Evolutionary conservation across 2,113 vertebrate species (phyloP).

Genomic region (human): DNA sequence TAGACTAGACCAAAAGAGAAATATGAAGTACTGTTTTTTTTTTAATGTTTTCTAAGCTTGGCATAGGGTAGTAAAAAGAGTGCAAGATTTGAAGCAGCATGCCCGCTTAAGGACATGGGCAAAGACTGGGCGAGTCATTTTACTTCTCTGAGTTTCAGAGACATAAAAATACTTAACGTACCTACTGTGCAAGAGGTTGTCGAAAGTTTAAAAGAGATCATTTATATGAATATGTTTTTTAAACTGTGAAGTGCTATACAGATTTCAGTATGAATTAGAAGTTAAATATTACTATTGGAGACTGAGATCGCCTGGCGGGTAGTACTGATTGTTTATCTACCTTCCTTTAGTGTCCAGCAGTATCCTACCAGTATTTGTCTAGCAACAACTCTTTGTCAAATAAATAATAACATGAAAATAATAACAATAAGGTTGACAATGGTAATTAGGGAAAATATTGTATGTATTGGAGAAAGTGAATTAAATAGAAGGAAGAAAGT

Average conservation of each 20-base stretch:
- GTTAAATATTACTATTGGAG: background rate
- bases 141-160: background rate
- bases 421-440: background rate
- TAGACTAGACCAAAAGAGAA: background rate
- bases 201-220: background rate
- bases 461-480: background rate
- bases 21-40: background rate
- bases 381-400: background rate
- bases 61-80: background rate
- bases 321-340: background rate
- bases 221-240: background rate
- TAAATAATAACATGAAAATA: slow-evolving; percentile 32
- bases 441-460: slow-evolving; percentile 23
- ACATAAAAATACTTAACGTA: background rate
- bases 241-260: background rate
- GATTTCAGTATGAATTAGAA: background rate
- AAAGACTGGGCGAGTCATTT: background rate
- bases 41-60: background rate
- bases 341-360: background rate
- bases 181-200: background rate
- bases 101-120: background rate
- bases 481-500: slow-evolving; percentile 27
- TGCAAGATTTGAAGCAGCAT: background rate
- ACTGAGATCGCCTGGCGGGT: background rate
- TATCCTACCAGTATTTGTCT: background rate